Percentiles rank a stretch among this genome's conserved stretches.
Conservation (phyloP, 2,797 vertebrate species). For the Urosaurus nigricauda region DNA sequence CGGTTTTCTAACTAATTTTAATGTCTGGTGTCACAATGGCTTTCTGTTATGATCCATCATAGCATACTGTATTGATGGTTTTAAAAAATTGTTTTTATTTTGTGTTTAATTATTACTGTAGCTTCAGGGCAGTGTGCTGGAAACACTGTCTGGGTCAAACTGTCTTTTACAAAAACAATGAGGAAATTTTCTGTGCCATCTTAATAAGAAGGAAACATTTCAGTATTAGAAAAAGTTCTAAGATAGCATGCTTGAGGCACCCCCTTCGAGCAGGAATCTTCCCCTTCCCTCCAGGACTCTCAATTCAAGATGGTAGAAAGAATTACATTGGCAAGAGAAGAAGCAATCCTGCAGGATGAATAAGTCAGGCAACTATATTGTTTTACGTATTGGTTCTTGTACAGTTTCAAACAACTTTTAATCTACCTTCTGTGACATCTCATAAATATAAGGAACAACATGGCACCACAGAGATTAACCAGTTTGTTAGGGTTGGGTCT, state of each 20-base stretch:
- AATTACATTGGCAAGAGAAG: background rate
- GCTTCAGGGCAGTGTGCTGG: background rate
- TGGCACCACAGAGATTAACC: too few relatives aligned
- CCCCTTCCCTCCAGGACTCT: background rate
- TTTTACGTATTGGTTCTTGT: background rate
- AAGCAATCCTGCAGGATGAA: background rate
- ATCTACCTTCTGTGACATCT: background rate
- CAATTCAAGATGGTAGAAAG: accelerated
- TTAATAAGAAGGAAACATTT: background rate
- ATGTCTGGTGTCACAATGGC: background rate
- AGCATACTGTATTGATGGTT: background rate
- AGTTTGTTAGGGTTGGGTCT: background rate
- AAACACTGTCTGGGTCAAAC: accelerated
- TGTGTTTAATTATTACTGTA: background rate
- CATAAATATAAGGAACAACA: background rate
- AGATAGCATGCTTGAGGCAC: background rate
- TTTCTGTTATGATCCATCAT: accelerated
- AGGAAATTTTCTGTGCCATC: background rate
- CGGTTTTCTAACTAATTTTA: background rate
- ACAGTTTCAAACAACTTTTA: background rate
- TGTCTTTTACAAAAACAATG: constrained; percentile 1
- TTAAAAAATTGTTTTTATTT: accelerated
- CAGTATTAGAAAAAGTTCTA: background rate
- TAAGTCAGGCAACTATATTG: background rate
- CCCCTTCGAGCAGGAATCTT: accelerated